phyloP scores from a whole-genome alignment of 1,140 invertebrate species.

The Lepidurus arcticus region DNA sequence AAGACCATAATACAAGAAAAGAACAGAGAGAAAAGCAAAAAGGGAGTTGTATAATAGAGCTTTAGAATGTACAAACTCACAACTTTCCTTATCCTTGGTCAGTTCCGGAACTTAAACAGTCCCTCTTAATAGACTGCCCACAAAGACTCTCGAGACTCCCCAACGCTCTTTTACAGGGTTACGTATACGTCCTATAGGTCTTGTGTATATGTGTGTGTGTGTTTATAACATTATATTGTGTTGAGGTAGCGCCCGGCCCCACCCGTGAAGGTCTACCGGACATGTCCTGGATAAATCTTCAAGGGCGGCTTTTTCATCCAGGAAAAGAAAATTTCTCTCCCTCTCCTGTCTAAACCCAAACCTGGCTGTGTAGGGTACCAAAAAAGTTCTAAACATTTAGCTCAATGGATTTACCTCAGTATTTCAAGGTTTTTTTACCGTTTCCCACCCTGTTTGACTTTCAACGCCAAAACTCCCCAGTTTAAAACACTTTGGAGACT shows the following conservation, averaged over 20 bases:
- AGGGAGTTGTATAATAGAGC: background rate
- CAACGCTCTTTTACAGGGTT: no score
- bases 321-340: background rate
- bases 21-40: background rate
- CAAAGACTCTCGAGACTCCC: background rate
- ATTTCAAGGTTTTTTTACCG: no score
- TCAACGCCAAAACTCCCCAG: no score
- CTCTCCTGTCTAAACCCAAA: no score
- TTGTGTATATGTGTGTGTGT: no score
- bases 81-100: slow-evolving; percentile 21
- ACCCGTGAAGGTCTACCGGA: slow-evolving; percentile 15
- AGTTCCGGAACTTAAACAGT: slow-evolving; percentile 1
- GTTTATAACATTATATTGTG: no score
- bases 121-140: background rate
- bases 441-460: no score
- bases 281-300: background rate
- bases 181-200: no score
- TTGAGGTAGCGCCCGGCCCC: background rate
- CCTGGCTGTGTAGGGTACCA: no score
- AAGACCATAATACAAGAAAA: background rate
- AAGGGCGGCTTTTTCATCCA: slow-evolving; percentile 18
- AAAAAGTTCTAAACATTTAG: no score
- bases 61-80: background rate
- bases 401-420: no score
- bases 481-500: no score